A percentile compares a stretch with the other conserved stretches of the same genome.
Evolutionary conservation across 2,113 vertebrate species (phyloP).

Genomic region (Saccopteryx leptura): DNA sequence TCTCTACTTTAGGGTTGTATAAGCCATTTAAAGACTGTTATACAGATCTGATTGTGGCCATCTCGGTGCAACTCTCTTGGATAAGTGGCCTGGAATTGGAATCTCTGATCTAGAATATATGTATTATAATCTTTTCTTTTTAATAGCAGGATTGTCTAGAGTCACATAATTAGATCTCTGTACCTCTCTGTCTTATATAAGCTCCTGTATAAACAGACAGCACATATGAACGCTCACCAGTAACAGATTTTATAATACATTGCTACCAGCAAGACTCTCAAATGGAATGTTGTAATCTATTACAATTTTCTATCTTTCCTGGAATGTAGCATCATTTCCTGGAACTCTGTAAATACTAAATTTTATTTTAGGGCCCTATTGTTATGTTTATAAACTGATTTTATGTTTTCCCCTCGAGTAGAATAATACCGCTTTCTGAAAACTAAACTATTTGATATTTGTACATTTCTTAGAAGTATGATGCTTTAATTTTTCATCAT

Average conservation of each 20-base stretch:
- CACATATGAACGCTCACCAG: background rate
- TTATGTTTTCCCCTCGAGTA: background rate
- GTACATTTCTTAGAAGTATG: constrained; percentile 60
- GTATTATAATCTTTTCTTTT: background rate
- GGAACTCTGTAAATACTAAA: background rate
- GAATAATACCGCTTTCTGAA: constrained; percentile 57
- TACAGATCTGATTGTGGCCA: background rate
- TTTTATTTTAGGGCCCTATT: constrained; percentile 26
- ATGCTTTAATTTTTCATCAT: constrained; percentile 68
- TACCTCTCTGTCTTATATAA: background rate
- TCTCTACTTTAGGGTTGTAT: background rate
- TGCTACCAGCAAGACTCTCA: background rate
- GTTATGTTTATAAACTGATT: background rate
- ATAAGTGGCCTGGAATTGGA: background rate
- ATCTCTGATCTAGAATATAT: background rate
- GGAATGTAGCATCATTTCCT: background rate
- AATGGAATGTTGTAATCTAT: background rate
- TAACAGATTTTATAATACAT: background rate
- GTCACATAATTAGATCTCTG: background rate
- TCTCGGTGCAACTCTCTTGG: background rate
- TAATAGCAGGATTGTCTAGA: background rate
- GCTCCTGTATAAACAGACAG: background rate
- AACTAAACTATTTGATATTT: constrained; percentile 71
- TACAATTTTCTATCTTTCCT: constrained; percentile 21
- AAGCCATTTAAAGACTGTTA: background rate